phyloP scores from a whole-genome alignment of 2,888 invertebrate species.

The Chesias legatella region DNA sequence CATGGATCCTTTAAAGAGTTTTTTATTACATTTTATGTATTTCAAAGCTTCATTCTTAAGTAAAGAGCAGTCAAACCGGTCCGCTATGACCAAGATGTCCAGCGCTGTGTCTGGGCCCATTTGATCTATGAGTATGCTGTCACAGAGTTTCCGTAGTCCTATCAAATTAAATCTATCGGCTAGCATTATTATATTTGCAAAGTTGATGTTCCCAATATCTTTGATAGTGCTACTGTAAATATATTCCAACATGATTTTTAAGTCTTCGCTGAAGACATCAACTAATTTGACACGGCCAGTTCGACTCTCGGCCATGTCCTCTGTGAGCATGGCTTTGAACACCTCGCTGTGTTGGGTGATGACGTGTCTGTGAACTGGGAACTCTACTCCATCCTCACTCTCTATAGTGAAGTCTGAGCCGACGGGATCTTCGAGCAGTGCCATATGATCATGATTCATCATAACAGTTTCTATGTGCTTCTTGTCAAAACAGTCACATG shows the following conservation, averaged over 20 bases:
- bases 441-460: slow-evolving; percentile 49
- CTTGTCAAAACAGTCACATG: background rate
- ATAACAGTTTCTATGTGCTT: slow-evolving; percentile 33
- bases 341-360: slow-evolving; percentile 63
- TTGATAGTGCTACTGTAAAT: slow-evolving; percentile 63
- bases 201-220: slow-evolving; percentile 51
- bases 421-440: slow-evolving; percentile 54
- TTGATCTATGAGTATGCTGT: slow-evolving; percentile 50
- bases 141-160: slow-evolving; percentile 53
- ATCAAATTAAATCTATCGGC: slow-evolving; percentile 60
- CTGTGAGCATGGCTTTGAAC: slow-evolving; percentile 70
- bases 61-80: slow-evolving; percentile 55
- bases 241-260: slow-evolving; percentile 55
- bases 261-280: slow-evolving; percentile 58
- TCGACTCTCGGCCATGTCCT: slow-evolving; percentile 65
- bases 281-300: slow-evolving; percentile 58
- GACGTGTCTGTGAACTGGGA: slow-evolving; percentile 58
- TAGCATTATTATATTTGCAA: slow-evolving; percentile 54
- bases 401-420: slow-evolving; percentile 65
- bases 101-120: slow-evolving; percentile 54
- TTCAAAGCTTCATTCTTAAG: slow-evolving; percentile 55
- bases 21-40: slow-evolving; percentile 56
- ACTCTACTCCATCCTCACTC: slow-evolving; percentile 58
- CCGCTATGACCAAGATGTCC: slow-evolving; percentile 56
- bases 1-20: slow-evolving; percentile 40